Conservation (phyloP, 2,888 invertebrate genomes). For the Patella ulyssiponensis region DNA sequence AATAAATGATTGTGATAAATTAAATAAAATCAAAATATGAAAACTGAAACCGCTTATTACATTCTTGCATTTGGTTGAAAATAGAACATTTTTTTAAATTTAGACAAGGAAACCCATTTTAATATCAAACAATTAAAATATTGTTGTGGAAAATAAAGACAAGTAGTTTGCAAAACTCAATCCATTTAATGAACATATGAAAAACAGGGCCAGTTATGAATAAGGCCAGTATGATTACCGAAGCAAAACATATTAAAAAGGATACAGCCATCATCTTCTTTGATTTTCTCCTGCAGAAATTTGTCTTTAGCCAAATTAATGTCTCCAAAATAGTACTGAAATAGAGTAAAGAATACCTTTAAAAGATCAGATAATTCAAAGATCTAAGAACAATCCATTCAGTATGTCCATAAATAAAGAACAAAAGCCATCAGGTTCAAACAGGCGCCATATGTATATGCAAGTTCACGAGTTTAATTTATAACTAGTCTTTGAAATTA, state of each 20-base stretch:
- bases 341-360: conserved; percentile 44
- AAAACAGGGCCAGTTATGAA: not conserved
- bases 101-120: not conserved
- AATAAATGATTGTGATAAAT: not conserved
- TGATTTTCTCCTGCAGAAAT: conserved; percentile 89
- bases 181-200: not conserved
- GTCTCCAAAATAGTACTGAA: conserved; percentile 87
- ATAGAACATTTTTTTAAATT: not conserved
- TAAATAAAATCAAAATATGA: no score
- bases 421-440: not conserved
- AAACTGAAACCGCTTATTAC: no score
- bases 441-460: not conserved
- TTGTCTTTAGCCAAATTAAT: conserved; percentile 92
- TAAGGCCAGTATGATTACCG: not conserved
- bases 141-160: no score
- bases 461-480: not conserved
- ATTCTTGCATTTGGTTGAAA: no score
- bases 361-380: conserved; percentile 2
- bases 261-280: conserved; percentile 83
- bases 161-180: no score
- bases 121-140: not conserved
- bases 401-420: no score
- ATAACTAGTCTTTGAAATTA: no score
- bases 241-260: conserved; percentile 40
- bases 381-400: no score